phyloP scores from a whole-genome alignment of 2,113 vertebrate species.

The Microcebus jonahi region DNA sequence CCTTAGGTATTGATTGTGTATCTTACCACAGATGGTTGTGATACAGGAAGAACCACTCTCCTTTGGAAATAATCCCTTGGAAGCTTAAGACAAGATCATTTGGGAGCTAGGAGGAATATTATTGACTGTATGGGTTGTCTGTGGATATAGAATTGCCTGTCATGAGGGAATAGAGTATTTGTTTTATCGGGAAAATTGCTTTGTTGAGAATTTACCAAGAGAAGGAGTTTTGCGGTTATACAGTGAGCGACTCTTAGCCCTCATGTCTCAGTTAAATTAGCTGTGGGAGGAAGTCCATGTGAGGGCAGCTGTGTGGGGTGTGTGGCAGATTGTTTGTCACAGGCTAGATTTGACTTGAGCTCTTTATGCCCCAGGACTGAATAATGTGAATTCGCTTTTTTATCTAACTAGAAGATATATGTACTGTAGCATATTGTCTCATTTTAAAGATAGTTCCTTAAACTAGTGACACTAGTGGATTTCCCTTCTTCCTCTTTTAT shows the following conservation, averaged over 20 bases:
- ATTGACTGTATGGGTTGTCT: neutral
- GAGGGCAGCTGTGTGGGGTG: neutral
- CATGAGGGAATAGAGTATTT: neutral
- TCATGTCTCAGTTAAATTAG: neutral
- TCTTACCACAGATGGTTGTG: neutral
- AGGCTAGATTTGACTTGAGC: neutral
- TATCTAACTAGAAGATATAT: constrained; percentile 7
- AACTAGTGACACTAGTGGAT: neutral
- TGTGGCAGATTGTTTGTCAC: neutral
- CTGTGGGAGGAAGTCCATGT: neutral
- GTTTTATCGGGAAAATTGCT: neutral
- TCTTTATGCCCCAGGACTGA: neutral
- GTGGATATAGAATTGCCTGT: neutral
- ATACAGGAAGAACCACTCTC: neutral
- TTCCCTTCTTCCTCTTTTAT: constrained; percentile 48
- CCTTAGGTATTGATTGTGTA: neutral
- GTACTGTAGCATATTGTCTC: constrained; percentile 14
- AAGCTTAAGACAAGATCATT: neutral
- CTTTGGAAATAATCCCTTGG: neutral
- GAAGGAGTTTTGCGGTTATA: neutral
- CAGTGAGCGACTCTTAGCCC: neutral
- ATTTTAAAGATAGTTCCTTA: constrained; percentile 48
- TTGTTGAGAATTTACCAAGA: neutral
- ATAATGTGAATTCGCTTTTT: constrained; percentile 49
- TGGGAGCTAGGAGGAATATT: neutral